Evolutionary conservation across 2,888 invertebrate species (phyloP), one percentile per base, ranked within the genome.

Genomic region (Rhodophaea formosa): DNA sequence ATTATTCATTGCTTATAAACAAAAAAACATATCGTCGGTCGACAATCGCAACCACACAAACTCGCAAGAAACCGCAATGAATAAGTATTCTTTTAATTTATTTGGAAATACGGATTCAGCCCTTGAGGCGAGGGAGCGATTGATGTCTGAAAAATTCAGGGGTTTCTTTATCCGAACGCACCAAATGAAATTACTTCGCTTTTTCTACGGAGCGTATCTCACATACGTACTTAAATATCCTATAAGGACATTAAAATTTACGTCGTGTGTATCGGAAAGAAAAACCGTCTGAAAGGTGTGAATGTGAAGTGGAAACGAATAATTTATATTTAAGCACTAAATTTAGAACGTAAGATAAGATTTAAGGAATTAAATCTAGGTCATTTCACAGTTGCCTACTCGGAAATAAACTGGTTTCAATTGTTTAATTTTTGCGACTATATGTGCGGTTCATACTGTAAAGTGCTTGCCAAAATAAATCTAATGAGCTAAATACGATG

Each of bases 121-220:
- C 65, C 68, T 63, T 59, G 62, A 65, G 66, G 64, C 62, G 58
- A 65, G 61, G 62, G 63, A 61, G 64, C 70, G 72, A 72, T 69
- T 69, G 69, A 68, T 68, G 68, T 70, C 70, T 69, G 63, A 65
- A 67, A 69, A 69, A 69, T 69, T 72, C 62, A 68, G 66, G 65
- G 69, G 65, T 65, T 70, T 71, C 65, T 67, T 71, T 66, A 68
- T 66, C 57, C 64, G 59, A 64, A 63, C 61, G 55, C 59, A 61
- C 64, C 59, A 65, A 69, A 71, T 69, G 63, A 69, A 69, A 73
- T 71, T 68, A 69, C 64, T 67, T 58, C 56, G 58, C 53, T 61
- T 61, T 58, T 59, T 62, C 58, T 62, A 56, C 62, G 56, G 51
- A 53, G 59, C 45, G 56, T 51, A 59, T 47, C 32, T 57, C 57